These are phyloP conservation scores for Eurystomus gularis DNA, from an alignment of 2,113 vertebrate genomes.

Conservation along the genomic window DNA sequence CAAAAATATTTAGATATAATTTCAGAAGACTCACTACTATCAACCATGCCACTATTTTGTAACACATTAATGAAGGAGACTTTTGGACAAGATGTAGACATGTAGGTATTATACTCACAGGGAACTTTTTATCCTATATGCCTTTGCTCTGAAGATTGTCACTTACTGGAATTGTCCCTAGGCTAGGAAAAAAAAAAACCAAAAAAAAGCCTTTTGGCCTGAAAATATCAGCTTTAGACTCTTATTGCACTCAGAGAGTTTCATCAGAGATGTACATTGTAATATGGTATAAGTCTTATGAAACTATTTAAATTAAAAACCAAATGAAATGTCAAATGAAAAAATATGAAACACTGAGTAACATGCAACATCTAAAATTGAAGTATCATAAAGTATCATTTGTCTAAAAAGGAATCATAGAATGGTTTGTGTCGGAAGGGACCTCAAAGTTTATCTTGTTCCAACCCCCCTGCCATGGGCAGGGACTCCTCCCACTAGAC, in stretches of 20 bases:
- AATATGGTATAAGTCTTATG: not conserved
- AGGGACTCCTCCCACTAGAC: no score
- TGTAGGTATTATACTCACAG: not conserved
- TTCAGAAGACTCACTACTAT: not conserved
- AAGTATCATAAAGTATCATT: not conserved
- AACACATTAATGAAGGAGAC: not conserved
- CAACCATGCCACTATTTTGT: not conserved
- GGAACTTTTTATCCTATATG: not conserved
- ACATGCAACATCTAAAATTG: not conserved
- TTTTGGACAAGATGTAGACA: not conserved
- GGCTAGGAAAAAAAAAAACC: not conserved
- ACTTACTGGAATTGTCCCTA: not conserved
- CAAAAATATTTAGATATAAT: not conserved
- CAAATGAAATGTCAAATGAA: not conserved
- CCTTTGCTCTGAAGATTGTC: not conserved
- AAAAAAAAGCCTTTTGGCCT: not conserved
- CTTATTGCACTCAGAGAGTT: not conserved
- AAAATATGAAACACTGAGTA: not conserved
- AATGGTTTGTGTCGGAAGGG: no score
- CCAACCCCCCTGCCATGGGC: no score
- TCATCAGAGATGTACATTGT: not conserved
- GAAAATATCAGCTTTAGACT: not conserved
- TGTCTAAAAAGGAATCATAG: not conserved
- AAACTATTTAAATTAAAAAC: not conserved
- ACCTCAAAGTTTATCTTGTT: no score